Evolutionary conservation across 2,888 invertebrate species (phyloP), one percentile per base, ranked within the genome.

Genomic region (Hyposoter dolosus): DNA sequence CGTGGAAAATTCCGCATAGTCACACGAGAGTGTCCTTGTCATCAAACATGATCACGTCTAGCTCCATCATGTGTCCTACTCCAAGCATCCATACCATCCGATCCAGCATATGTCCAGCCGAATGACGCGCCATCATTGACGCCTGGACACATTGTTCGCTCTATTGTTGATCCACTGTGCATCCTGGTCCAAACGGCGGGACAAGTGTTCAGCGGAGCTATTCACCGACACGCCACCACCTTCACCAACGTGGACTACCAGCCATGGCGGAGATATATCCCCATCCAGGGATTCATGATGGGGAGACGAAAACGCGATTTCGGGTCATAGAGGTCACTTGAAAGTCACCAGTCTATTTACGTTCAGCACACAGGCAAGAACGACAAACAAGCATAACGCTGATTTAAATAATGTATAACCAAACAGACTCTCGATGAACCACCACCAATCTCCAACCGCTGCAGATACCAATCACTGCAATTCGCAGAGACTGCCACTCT

Each of bases 401-500:
- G 91, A 91, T 91, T 91, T 91, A 91, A 91, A 91, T 91, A 91
- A 91, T 91, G 91, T 90, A 91, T 90, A 84, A 87, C 83, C 90
- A 91, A 91, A 91, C 89, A 91, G 83, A 84, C 87, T 87, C 83
- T 83, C 69, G 84, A 81, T 87, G 87, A 88, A 88, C 82, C 82
- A 72, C 66, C 86, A 65, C 87, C 72, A 77, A 88, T 89, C 65
- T 28, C 65, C 43, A n/a, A 15, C 32, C 56, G 45, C 40, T 53
- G 32, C 15, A 53, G 43, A 53, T 72, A 3, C 32, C 47, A 66
- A 40, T 40, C 66, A 74, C 45, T 40, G 17, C 32, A 47, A 10
- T 35, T 56, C 66, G n/a, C 28, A 15, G 53, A n/a, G 45, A 84
- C 60, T 60, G 28, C 15, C 1, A 60, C 60, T 60, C 23, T 60